Base-by-base conservation (phyloP, 2,888 invertebrate species). In the Baccha elongata region DNA sequence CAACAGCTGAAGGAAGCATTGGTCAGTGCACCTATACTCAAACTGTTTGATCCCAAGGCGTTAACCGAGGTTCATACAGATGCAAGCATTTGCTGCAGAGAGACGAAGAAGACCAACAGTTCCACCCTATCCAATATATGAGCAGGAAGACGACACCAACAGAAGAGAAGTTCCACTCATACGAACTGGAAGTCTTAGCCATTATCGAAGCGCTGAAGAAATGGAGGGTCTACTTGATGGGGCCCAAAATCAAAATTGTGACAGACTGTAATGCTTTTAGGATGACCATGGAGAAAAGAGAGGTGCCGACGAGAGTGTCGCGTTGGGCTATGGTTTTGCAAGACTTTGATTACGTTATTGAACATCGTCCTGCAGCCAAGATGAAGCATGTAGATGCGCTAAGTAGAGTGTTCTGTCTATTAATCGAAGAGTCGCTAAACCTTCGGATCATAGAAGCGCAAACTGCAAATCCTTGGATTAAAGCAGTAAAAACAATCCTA, bases 111-210 rank as follows among this genome's bases (percentile, higher is more conserved):
- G 83, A 86, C 32, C 55, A 67, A 13, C 15, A 32, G 10, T 69
- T 86, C 19, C 87, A 87, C 23, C 86, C 85, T 0, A 52, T 86
- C 3, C 81, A 86, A 67, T 87, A 81, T 37, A 81, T 84, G 65
- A 87, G 87, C 21, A n/a, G n/a, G n/a, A n/a, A n/a, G n/a, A n/a
- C n/a, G n/a, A n/a, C n/a, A n/a, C n/a, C n/a, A n/a, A n/a, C 67
- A 78, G 11, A 85, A 85, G 75, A 85, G 10, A 85, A 85, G 8
- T 85, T 85, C 37, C 64, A 78, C 19, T 86, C 86, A 11, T 87
- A 87, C n/a, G 86, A 86, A 35, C 40, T 88, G 6, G 87, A 88
- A 42, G 85, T 85, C 1, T 23, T 86, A 3, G 87, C 86, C 0
- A 83, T 87, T 23, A 65, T 86, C 11, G 68, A 72, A 21, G 84